A percentile compares a stretch with the other conserved stretches of the same genome.
Evolutionary conservation across 2,113 vertebrate species (phyloP).

Genomic region (Melanerpes aurifrons): DNA sequence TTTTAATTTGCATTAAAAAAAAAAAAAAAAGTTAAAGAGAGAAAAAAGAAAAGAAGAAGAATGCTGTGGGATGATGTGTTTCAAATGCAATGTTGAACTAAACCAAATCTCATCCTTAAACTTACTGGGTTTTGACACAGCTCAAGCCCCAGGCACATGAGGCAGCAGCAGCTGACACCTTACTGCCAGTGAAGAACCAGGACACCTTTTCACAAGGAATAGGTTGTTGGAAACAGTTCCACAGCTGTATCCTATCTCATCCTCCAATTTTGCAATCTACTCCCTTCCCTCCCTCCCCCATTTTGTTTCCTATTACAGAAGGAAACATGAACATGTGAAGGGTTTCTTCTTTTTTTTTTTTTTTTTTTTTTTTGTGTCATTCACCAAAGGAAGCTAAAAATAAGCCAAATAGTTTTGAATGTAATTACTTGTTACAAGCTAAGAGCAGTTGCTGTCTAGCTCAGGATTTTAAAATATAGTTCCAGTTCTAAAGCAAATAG

Average conservation of each 20-base stretch:
- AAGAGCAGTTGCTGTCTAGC: background rate
- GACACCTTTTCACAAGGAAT: background rate
- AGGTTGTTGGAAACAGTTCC: background rate
- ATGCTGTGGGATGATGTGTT: background rate
- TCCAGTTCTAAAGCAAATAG: background rate
- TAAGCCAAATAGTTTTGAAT: background rate
- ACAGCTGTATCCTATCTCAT: background rate
- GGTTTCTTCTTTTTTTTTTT: no score
- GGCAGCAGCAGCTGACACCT: background rate
- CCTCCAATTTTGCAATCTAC: background rate
- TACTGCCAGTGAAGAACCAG: background rate
- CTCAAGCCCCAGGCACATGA: background rate
- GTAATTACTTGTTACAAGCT: background rate
- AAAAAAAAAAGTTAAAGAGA: background rate
- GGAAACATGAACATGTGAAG: background rate
- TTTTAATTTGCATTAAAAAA: background rate
- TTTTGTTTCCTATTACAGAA: background rate
- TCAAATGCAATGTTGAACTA: background rate
- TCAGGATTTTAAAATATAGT: background rate
- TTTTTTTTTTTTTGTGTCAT: background rate
- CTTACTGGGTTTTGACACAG: background rate
- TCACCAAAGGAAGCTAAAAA: background rate
- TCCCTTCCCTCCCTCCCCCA: no score
- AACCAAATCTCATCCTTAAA: background rate
- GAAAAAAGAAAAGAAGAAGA: no score